Evolutionary conservation across 2,113 vertebrate species (phyloP), one percentile per base, ranked within the genome.

Genomic region (Tympanuchus pallidicinctus): DNA sequence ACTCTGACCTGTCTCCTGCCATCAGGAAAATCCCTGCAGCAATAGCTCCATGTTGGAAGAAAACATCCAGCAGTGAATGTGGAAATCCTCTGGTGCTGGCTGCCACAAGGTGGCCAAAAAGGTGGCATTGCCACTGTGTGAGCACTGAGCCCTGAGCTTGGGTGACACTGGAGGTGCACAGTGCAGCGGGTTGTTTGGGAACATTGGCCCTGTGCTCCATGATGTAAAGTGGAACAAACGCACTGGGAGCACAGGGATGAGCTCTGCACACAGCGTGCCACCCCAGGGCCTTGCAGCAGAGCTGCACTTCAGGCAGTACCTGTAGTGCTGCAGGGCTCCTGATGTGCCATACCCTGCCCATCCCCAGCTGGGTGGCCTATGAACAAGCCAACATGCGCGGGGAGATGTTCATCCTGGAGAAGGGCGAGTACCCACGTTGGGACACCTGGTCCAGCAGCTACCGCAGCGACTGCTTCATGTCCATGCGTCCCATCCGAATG

Each of bases 351-450:
- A 20, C 79, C 30, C 32, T 14, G 2, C 54, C 30, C 50, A 24
- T 80, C 74, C 89, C 67, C 95, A 99, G 99, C 96, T 99, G 99
- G 98, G 99, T 99, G 86, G 98, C 98, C 97, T 99, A 98, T 4
- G 99, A 99, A 97, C 98, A 99, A 97, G 98, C 98, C 97, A 99
- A 98, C 98, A 98, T 99, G 98, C 98, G 98, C 5, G 99, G 99
- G 90, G 99, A 99, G 98, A 99, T 99, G 99, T 99, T 99, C 86
- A 97, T 99, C 97, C 97, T 99, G 98, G 99, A 99, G 98, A 99
- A 99, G 97, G 99, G 99, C 14, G 98, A 99, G 98, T 99, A 99
- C 97, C 99, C 99, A 66, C 98, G 98, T 98, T 99, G 99, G 99
- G 98, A 99, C 96, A 98, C 98, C 96, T 99, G 99, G 99, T 99